Evolutionary conservation across 2,888 invertebrate genomes (phyloP).

Genomic region (Onchidella celtica): DNA sequence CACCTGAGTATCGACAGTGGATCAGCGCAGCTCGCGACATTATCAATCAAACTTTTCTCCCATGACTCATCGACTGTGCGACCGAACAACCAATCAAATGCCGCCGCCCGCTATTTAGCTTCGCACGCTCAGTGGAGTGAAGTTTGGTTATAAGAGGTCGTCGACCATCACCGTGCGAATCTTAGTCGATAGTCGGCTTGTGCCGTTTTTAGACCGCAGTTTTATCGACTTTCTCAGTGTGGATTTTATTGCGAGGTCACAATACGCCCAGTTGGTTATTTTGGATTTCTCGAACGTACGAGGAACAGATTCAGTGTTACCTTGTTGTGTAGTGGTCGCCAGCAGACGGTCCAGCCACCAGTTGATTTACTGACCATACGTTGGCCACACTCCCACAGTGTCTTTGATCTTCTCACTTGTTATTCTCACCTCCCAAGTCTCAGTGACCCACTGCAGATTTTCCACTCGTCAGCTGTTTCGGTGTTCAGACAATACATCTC

Average conservation of each 20-base stretch:
- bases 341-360: too few relatives aligned
- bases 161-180: background rate
- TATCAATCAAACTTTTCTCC: conserved; percentile 46
- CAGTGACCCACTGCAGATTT: background rate
- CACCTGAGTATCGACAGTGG: background rate
- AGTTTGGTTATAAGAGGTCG: background rate
- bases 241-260: too few relatives aligned
- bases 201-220: conserved; percentile 7
- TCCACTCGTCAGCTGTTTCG: background rate
- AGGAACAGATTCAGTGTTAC: too few relatives aligned
- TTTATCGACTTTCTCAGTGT: background rate
- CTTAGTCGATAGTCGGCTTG: background rate
- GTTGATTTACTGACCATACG: too few relatives aligned
- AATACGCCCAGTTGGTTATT: too few relatives aligned
- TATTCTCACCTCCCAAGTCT: background rate
- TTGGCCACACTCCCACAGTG: too few relatives aligned
- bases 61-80: conserved; percentile 49
- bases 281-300: too few relatives aligned
- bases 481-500: background rate
- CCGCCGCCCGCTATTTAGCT: conserved; percentile 33
- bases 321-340: too few relatives aligned
- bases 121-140: conserved; percentile 21
- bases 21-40: conserved; percentile 8
- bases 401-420: too few relatives aligned
- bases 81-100: conserved; percentile 52